Evolutionary conservation across 1,140 invertebrate species (phyloP), one percentile per base, ranked within the genome.

Genomic region (Bathynomus jamesi): DNA sequence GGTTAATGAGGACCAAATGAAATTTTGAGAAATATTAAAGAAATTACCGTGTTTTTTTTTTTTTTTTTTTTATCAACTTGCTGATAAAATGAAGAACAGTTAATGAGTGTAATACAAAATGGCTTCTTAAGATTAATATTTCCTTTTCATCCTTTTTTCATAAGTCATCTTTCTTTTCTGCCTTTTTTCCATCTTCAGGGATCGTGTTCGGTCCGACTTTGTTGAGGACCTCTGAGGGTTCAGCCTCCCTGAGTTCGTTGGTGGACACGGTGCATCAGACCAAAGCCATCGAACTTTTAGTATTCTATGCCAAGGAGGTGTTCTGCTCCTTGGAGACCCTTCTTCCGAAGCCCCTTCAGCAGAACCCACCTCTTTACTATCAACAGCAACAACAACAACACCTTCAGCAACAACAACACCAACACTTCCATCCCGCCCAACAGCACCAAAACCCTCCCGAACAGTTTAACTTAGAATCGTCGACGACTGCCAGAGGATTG

Each of bases 181-280:
- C 7, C 27, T 66, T 53, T 53, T 17, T 68, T 40, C 30, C 13
- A 5, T 24, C 7, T 25, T 0, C 29, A 76, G 75, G 86, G 3
- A 87, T 87, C 72, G 85, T 87, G 11, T 87, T 87, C 82, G 87
- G 86, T 64, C 87, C 87, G 64, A 87, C 87, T 11, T 76, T 87
- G 29, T 80, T 87, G 7, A 78, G 85, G 73, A 84, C 84, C 28
- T 79, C 79, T 32, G 85, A 87, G 78, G 84, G 83, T 4, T 81
- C 81, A 30, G 84, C 85, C 4, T 85, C 85, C 0, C 78, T 87
- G 24, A 83, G 81, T 63, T 85, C 83, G 25, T 78, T 87, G 27
- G 82, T 86, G 8, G 86, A 87, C 76, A 86, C 85, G 8, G 83
- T 85, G 68, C 84, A 87, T 79, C 86, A 87, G 77, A 85, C 85